Evolutionary conservation across 2,888 invertebrate genomes (phyloP), one percentile per base, ranked within the genome.

Genomic region (Cryptocephalus primarius): DNA sequence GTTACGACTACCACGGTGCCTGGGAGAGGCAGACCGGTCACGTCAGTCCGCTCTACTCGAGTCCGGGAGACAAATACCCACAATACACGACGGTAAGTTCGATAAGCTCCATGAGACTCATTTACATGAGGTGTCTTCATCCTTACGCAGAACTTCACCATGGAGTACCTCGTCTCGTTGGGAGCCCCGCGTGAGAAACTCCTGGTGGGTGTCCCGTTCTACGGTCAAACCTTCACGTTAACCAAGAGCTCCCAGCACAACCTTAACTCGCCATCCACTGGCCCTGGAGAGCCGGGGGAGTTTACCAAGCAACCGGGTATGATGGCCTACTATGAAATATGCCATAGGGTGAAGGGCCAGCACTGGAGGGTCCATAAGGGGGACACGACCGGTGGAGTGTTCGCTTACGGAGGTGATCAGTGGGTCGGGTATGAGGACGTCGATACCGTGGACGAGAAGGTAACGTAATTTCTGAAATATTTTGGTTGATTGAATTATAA

Each of bases 371-470:
- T 77, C 0, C 79, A 78, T n/a, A 70, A 70, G 49, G 73, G 74
- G 44, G 75, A 77, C 43, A 72, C 75, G 1, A 75, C 77, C 44
- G 71, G 75, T 1, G 86, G 84, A 2, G 90, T 92, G 0, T 89
- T 84, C 63, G 82, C 91, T 0, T 82, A 85, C 67, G 74, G 77
- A 8, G 79, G 80, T 39, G 82, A 88, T 58, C 91, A 93, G 62
- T 93, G 93, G 90, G 89, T 91, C 34, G 87, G 91, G 39, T 94
- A 82, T 62, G 94, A 94, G 62, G 88, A 91, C 67, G 73, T 78
- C 0, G 78, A 79, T 48, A 89, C 89, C 10, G 77, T 91, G 11
- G 78, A 75, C 49, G 78, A 79, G 54, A 89, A 89, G 71, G 86
- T 84, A 44, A 32, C 32, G 10, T 10, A 11, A 22, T 6, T 40